Conservation (phyloP, 2,113 vertebrate species). For the Boleophthalmus pectinirostris region DNA sequence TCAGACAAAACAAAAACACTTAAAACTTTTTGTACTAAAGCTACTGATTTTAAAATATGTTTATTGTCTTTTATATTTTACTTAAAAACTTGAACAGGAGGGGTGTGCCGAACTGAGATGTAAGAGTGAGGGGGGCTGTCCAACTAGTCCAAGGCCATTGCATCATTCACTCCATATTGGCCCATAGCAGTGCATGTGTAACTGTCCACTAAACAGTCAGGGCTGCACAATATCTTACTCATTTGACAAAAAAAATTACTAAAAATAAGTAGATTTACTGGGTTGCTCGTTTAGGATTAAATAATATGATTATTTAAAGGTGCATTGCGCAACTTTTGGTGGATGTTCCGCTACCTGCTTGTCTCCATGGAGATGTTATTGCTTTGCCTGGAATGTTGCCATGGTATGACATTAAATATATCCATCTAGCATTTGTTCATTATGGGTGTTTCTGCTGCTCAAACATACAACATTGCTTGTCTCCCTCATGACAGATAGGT, state of each 20-base stretch:
- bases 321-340: no score
- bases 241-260: no score
- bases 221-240: not conserved
- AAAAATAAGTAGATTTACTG: not conserved
- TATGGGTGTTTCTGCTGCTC: no score
- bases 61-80: conserved; percentile 64
- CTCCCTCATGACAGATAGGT: no score
- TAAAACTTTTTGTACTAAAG: conserved; percentile 82
- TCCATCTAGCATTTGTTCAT: no score
- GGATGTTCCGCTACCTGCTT: no score
- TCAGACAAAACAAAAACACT: conserved; percentile 76
- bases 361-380: no score
- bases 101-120: conserved; percentile 26
- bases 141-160: conserved; percentile 11
- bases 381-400: no score
- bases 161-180: conserved; percentile 27
- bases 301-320: no score
- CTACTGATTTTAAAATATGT: conserved; percentile 80
- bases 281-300: no score
- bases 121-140: conserved; percentile 31
- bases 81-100: conserved; percentile 58
- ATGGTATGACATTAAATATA: no score
- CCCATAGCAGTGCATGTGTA: conserved; percentile 20
- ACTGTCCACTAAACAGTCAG: conserved; percentile 24
- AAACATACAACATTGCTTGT: no score